phyloP scores from a whole-genome alignment of 2,113 vertebrate species.

The Tauraco erythrolophus region DNA sequence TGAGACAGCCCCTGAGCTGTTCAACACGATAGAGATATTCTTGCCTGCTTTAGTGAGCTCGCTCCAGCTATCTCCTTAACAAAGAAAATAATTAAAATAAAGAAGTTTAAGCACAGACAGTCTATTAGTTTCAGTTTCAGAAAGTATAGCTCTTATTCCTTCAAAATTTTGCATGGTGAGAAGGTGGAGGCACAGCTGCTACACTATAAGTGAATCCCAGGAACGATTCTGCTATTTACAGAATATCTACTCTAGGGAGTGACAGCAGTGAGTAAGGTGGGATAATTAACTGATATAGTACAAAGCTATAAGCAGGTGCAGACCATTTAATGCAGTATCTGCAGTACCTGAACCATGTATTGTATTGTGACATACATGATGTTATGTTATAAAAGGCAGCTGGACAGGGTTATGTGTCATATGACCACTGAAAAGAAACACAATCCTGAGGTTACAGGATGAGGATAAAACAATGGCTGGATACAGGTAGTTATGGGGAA shows the following conservation, averaged over 20 bases:
- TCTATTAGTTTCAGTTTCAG: neutral
- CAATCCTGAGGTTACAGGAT: neutral
- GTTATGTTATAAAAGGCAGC: neutral
- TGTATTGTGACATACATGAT: neutral
- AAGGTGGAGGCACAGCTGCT: slow-evolving; percentile 8
- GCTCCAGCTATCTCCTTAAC: neutral
- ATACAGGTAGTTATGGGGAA: neutral
- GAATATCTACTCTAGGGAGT: neutral
- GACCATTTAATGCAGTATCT: neutral
- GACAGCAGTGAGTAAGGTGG: neutral
- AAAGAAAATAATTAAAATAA: slow-evolving; percentile 3
- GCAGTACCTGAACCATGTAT: neutral
- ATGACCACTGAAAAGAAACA: neutral
- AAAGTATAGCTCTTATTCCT: neutral
- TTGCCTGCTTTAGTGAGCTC: neutral
- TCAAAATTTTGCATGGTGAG: neutral
- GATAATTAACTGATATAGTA: neutral
- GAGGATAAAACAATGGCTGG: neutral
- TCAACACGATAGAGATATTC: neutral
- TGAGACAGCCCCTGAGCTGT: neutral
- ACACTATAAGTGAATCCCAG: neutral
- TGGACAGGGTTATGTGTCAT: neutral
- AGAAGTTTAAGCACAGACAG: neutral
- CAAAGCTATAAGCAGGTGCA: neutral
- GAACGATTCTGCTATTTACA: neutral